Conservation (phyloP, 2,888 invertebrate genomes). For the Phyllotreta striolata region DNA sequence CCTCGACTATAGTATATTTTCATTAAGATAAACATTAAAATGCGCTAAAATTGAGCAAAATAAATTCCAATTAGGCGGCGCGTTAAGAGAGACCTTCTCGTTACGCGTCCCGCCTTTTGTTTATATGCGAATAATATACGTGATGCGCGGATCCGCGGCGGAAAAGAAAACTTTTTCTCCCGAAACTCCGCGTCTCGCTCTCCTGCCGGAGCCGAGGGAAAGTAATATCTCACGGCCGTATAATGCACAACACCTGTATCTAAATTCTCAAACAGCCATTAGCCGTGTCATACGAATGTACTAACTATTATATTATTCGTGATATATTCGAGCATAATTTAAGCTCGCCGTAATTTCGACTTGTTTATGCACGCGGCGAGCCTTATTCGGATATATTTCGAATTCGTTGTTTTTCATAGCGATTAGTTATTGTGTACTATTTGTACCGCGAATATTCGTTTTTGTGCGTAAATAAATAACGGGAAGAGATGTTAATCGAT, state of each 20-base stretch:
- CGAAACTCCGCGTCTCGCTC: too few species aligned
- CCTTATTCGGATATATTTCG: slow-evolving; percentile 43
- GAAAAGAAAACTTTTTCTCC: slow-evolving; percentile 19
- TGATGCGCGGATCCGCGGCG: slow-evolving; percentile 9
- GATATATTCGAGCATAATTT: slow-evolving; percentile 45
- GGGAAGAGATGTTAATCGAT: neutral
- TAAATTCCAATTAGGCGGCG: slow-evolving; percentile 37
- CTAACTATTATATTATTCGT: slow-evolving; percentile 45
- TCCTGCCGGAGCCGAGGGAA: slow-evolving; percentile 1
- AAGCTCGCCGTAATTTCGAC: slow-evolving; percentile 41
- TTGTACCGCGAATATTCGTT: neutral
- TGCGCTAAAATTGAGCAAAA: slow-evolving; percentile 22
- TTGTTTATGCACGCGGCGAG: slow-evolving; percentile 40
- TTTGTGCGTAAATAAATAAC: neutral
- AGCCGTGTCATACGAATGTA: slow-evolving; percentile 44
- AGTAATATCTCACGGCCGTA: slow-evolving; percentile 42
- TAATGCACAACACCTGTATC: slow-evolving; percentile 47
- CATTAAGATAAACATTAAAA: slow-evolving; percentile 17
- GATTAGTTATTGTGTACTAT: slow-evolving; percentile 27
- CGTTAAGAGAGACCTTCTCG: slow-evolving; percentile 34
- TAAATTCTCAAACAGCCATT: slow-evolving; percentile 46
- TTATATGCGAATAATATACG: neutral
- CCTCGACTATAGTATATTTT: slow-evolving; percentile 4
- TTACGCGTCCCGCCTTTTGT: neutral
- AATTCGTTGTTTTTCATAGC: slow-evolving; percentile 26